Evolutionary conservation across 2,113 vertebrate genomes (phyloP).

Genomic region (Formicarius rufipectus): DNA sequence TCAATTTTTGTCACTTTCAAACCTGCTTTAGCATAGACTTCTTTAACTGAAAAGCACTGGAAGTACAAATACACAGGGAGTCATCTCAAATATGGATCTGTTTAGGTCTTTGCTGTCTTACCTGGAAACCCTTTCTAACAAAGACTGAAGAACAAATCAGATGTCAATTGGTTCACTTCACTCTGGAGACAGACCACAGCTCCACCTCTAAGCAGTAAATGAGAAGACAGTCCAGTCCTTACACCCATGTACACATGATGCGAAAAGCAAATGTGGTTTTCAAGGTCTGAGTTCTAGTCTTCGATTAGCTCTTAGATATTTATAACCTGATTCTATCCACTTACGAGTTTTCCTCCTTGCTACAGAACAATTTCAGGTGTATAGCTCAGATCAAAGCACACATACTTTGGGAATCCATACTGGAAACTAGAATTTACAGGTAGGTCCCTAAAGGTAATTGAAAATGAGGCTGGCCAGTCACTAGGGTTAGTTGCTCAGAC

Average conservation of each 20-base stretch:
- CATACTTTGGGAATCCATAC: not conserved
- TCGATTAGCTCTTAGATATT: not conserved
- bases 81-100: not conserved
- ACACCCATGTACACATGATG: not conserved
- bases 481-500: not conserved
- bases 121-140: not conserved
- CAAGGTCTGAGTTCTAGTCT: not conserved
- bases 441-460: not conserved
- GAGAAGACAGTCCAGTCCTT: not conserved
- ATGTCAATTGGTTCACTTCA: not conserved
- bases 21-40: not conserved
- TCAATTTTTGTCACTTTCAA: not conserved
- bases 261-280: not conserved
- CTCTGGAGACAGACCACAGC: not conserved
- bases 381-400: not conserved
- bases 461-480: not conserved
- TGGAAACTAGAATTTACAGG: not conserved
- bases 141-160: not conserved
- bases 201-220: not conserved
- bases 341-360: not conserved
- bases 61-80: not conserved
- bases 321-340: not conserved
- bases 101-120: not conserved
- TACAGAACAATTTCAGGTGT: not conserved
- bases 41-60: not conserved